Evolutionary conservation across 2,888 invertebrate genomes (phyloP).

Genomic region (Cheilosia vernalis): DNA sequence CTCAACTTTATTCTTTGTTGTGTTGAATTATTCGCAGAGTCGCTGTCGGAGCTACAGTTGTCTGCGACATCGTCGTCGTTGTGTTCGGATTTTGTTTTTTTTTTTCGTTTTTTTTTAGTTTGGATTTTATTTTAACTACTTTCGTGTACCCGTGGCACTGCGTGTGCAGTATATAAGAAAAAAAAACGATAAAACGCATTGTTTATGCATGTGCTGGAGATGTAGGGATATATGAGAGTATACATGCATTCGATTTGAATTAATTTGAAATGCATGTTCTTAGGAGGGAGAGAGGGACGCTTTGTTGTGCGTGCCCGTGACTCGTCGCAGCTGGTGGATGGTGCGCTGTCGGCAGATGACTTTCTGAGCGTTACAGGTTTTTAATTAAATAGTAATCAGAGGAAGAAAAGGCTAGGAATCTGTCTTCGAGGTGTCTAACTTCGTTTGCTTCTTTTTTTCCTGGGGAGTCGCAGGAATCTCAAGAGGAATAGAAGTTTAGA

Average conservation of each 20-base stretch:
- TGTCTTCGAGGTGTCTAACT: constrained; percentile 34
- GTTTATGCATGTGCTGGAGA: constrained; percentile 64
- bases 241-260: constrained; percentile 65
- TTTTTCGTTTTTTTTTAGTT: constrained; percentile 33
- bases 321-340: constrained; percentile 17
- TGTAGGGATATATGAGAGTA: constrained; percentile 1
- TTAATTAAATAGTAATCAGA: constrained; percentile 73
- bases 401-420: constrained; percentile 41
- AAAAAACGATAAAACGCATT: constrained; percentile 71
- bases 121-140: constrained; percentile 59
- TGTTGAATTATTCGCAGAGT: constrained; percentile 70
- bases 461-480: constrained; percentile 19
- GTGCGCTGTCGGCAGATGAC: constrained; percentile 60
- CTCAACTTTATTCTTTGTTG: constrained; percentile 75
- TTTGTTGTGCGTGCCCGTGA: constrained; percentile 32
- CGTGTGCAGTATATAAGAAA: constrained; percentile 51
- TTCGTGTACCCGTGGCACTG: constrained; percentile 56
- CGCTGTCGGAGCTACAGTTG: constrained; percentile 56
- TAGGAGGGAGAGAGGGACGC: constrained; percentile 9
- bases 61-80: constrained; percentile 27
- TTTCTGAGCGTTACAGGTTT: constrained; percentile 67
- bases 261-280: constrained; percentile 67
- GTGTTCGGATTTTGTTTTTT: constrained; percentile 29
- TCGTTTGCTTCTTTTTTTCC: neutral
- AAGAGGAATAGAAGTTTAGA: constrained; percentile 16